Percentiles rank a stretch among this genome's conserved stretches.
phyloP scores from a whole-genome alignment of 2,113 vertebrate genomes.

The Nothobranchius kuhntae region DNA sequence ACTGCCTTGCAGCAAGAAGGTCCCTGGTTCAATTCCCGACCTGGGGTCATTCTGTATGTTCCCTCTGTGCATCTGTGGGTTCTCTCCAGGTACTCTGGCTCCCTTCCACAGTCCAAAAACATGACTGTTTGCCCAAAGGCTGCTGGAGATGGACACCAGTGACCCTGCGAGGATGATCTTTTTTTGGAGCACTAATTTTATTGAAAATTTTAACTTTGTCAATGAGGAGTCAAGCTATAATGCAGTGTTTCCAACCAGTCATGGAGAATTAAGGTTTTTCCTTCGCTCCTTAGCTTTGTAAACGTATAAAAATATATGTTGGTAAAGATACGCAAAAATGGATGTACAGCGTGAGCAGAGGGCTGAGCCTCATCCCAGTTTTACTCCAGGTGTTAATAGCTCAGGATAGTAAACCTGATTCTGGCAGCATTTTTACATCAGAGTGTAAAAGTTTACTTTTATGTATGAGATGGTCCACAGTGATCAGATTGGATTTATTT shows the following conservation, averaged over 20 bases:
- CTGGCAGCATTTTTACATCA: neutral
- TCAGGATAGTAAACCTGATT: neutral
- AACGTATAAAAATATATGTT: neutral
- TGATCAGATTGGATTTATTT: neutral
- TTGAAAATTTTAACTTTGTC: neutral
- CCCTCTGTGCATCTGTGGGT: no score
- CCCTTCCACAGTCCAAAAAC: no score
- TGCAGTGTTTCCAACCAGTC: neutral
- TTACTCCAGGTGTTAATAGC: neutral
- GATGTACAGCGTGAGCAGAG: neutral
- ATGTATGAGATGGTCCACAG: neutral
- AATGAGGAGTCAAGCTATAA: neutral
- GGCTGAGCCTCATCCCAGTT: neutral
- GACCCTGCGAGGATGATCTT: no score
- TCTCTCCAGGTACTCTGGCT: no score
- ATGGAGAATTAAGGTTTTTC: neutral
- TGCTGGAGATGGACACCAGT: no score
- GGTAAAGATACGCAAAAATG: neutral
- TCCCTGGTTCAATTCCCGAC: no score
- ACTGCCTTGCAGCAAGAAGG: no score
- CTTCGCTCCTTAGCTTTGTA: neutral
- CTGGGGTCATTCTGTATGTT: no score
- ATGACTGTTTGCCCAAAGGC: no score
- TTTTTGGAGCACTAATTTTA: no score
- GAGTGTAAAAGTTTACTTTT: no score